Base-by-base conservation (phyloP, 2,113 vertebrate genomes). In the Indri indri region DNA sequence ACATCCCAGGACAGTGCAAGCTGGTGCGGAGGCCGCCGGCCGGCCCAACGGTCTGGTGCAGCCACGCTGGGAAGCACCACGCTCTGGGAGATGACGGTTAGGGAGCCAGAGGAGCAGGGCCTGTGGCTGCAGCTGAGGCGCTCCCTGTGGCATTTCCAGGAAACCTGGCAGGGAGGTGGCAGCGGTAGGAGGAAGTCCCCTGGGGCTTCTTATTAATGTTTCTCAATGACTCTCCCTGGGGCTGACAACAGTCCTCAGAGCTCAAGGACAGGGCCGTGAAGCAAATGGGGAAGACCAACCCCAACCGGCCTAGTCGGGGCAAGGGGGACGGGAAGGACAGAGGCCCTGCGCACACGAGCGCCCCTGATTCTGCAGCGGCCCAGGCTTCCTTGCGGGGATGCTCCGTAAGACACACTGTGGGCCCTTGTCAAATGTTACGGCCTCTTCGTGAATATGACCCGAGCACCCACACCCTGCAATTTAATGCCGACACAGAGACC, bases 191-290 rank as follows among this genome's bases (percentile, higher is more conserved):
- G 68, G 94, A 94, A 85, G 82, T 94, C 94, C 93, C 91, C 91
- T 74, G 93, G 93, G 92, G 80, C 77, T 73, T 94, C 93, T 96
- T 68, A 91, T 92, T 92, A 97, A 61, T 94, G 68, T 90, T 95
- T 94, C 91, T 96, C 77, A 92, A 66, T 68, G 91, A 91, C 70
- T 87, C 76, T 92, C 92, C 84, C 86, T 40, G 50, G 90, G 88
- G 73, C 92, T 4, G 14, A 42, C 70, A 57, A 4, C 8, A 42
- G 42, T 73, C 85, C 90, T 95, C 57, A 30, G 84, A 82, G 90
- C 71, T 61, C 8, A 30, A 92, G 80, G n/a, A 89, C 0, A 1
- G 73, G 93, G 34, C 79, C 34, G 17, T 14, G 16, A 0, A 63
- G 11, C 61, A 66, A 71, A 50, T 3, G 70, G 63, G 70, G 65